Percentiles rank a stretch among this genome's conserved stretches.
These are phyloP conservation scores for Uropsilus gracilis DNA, from an alignment of 2,113 vertebrate genomes.

Conservation along the genomic window DNA sequence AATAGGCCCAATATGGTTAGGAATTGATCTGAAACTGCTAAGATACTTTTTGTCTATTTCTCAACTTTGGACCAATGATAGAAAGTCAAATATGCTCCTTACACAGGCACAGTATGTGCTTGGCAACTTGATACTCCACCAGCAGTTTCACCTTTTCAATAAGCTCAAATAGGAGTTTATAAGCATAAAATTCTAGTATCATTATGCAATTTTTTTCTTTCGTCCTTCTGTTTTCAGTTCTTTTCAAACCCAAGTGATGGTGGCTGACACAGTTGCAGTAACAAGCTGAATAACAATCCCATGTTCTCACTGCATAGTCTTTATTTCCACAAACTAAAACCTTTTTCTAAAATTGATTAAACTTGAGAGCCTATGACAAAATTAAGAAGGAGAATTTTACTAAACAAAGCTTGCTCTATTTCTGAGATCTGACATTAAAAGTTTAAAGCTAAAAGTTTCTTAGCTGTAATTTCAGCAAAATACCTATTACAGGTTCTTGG, in stretches of 20 bases:
- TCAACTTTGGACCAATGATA: not conserved
- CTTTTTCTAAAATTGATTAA: not conserved
- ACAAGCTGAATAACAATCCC: not conserved
- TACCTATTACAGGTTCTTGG: not conserved
- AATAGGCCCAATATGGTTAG: not conserved
- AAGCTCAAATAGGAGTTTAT: not conserved
- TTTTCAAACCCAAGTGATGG: not conserved
- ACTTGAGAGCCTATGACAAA: not conserved
- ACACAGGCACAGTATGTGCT: not conserved
- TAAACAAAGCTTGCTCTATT: not conserved
- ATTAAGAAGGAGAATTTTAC: conserved; percentile 34
- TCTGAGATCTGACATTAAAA: not conserved
- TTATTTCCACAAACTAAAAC: not conserved
- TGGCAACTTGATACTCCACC: not conserved
- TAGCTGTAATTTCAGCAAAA: not conserved
- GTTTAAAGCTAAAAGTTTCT: conserved; percentile 26
- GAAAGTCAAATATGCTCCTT: not conserved
- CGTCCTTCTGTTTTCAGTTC: not conserved
- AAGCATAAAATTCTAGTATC: not conserved
- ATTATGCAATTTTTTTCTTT: not conserved
- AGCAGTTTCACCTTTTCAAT: not conserved
- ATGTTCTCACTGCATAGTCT: not conserved
- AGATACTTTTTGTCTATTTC: not conserved
- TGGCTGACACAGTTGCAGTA: not conserved
- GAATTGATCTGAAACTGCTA: not conserved